Conservation (phyloP, 2,888 invertebrate species). For the Antheraea yamamai region DNA sequence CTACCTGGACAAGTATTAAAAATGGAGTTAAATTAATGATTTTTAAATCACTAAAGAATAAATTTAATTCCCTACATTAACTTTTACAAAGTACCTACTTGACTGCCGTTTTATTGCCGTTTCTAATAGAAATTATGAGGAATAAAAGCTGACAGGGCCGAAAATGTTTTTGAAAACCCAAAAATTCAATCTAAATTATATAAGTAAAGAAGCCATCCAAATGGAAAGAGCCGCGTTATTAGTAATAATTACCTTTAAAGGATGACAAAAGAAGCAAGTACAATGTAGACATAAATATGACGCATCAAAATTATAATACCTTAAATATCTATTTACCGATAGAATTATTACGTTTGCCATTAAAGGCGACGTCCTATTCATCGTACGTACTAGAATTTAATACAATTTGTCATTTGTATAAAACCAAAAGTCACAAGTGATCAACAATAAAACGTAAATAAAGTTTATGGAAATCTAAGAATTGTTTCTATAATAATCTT, state of each 20-base stretch:
- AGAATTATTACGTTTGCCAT: slow-evolving; percentile 4
- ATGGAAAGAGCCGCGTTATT: background rate
- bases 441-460: background rate
- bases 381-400: background rate
- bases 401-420: background rate
- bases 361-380: background rate
- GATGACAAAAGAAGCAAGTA: background rate
- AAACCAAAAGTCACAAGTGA: background rate
- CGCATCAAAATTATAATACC: background rate
- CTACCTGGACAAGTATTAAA: too few relatives aligned
- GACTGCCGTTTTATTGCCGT: too few relatives aligned
- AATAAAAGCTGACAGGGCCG: background rate
- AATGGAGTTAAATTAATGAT: too few relatives aligned
- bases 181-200: background rate
- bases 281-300: background rate
- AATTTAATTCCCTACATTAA: too few relatives aligned
- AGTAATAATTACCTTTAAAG: background rate
- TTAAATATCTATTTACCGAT: slow-evolving; percentile 5
- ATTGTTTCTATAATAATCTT: background rate
- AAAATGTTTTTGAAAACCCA: background rate
- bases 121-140: background rate
- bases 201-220: background rate
- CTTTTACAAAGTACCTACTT: too few relatives aligned
- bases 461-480: background rate
- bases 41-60: too few relatives aligned